Evolutionary conservation across 2,888 invertebrate genomes (phyloP).

Genomic region (Encarsia formosa): DNA sequence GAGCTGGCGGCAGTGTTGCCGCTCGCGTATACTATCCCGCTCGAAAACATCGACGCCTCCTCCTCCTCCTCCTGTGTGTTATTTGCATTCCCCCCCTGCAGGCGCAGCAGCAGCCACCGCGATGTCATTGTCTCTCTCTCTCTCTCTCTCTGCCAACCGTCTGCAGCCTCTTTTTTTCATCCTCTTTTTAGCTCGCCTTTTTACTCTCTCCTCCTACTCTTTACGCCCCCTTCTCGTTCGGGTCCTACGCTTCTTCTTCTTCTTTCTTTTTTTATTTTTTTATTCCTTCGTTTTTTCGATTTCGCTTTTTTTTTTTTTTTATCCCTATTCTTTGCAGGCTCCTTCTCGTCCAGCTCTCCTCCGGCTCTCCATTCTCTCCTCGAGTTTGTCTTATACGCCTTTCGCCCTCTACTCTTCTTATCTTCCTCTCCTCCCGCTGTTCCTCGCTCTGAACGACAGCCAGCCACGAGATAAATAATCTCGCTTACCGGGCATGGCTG

Average conservation of each 20-base stretch:
- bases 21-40: slow-evolving; percentile 44
- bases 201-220: slow-evolving; percentile 8
- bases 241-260: slow-evolving; percentile 18
- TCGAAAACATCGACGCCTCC: slow-evolving; percentile 49
- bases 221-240: slow-evolving; percentile 13
- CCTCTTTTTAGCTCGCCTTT: slow-evolving; percentile 12
- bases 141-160: too few species aligned
- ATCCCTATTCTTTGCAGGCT: too few species aligned
- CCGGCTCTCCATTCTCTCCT: too few species aligned
- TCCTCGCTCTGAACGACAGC: too few species aligned
- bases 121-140: slow-evolving; percentile 33
- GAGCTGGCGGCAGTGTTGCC: slow-evolving; percentile 31
- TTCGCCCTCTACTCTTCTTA: too few species aligned
- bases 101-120: slow-evolving; percentile 35
- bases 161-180: slow-evolving; percentile 20
- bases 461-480: too few species aligned
- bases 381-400: too few species aligned
- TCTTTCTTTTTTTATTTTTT: too few species aligned
- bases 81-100: slow-evolving; percentile 48
- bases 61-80: too few species aligned
- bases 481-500: too few species aligned
- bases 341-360: too few species aligned
- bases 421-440: too few species aligned
- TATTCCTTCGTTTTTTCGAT: slow-evolving; percentile 16
- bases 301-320: neutral